Percentiles rank a stretch among this genome's conserved stretches.
These are phyloP conservation scores for Leucophenga varia DNA, from an alignment of 1,140 invertebrate genomes.

Conservation along the genomic window DNA sequence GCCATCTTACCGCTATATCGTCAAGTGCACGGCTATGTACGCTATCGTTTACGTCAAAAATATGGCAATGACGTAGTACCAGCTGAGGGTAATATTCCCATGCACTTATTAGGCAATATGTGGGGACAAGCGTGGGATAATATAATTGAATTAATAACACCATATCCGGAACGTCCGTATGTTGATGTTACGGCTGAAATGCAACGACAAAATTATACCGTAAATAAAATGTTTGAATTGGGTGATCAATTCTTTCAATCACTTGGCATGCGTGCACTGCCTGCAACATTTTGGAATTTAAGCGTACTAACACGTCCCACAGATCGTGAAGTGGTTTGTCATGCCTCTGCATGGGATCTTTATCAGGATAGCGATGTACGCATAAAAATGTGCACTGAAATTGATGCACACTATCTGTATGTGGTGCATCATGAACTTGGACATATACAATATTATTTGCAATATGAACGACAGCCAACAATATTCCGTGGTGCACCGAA, in stretches of 20 bases:
- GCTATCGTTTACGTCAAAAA: constrained; percentile 59
- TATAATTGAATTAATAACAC: constrained; percentile 68
- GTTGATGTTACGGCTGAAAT: constrained; percentile 64
- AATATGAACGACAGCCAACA: constrained; percentile 69
- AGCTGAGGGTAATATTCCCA: constrained; percentile 49
- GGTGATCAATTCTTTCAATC: constrained; percentile 86
- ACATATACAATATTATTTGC: constrained; percentile 74
- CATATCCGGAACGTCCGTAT: constrained; percentile 65
- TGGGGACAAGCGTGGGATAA: constrained; percentile 79
- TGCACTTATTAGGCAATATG: constrained; percentile 62
- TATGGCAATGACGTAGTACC: constrained; percentile 56
- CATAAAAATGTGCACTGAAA: constrained; percentile 77
- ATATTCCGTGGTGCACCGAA: constrained; percentile 72
- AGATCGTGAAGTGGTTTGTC: constrained; percentile 67
- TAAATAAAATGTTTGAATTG: constrained; percentile 58
- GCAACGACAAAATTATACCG: constrained; percentile 47
- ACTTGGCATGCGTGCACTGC: constrained; percentile 79
- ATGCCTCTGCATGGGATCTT: constrained; percentile 81
- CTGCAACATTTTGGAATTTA: constrained; percentile 75
- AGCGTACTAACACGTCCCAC: constrained; percentile 71
- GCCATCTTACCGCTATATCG: constrained; percentile 64
- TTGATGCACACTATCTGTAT: constrained; percentile 69
- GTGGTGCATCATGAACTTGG: constrained; percentile 79
- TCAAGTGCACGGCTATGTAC: constrained; percentile 66
- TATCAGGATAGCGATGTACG: constrained; percentile 64